These are phyloP conservation scores for Desmophyllum pertusum DNA, from an alignment of 92 coral and sea anemone species.

Conservation along the genomic window DNA sequence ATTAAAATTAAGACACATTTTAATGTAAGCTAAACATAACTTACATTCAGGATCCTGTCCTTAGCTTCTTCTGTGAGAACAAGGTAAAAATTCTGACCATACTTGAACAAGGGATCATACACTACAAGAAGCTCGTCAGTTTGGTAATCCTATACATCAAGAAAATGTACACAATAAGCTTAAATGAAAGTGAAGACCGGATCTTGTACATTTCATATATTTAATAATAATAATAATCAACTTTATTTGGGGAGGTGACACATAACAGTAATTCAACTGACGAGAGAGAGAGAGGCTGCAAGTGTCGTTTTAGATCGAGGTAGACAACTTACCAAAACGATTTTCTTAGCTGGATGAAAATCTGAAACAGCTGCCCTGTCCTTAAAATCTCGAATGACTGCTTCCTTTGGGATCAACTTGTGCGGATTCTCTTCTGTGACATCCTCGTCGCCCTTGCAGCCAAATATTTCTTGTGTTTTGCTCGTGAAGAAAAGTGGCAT, in stretches of 20 bases:
- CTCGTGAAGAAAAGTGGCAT: conserved; percentile 97
- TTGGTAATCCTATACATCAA: conserved; percentile 74
- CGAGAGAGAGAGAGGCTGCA: too few species aligned
- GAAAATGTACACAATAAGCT: not conserved
- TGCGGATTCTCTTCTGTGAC: conserved; percentile 94
- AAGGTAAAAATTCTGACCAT: conserved; percentile 96
- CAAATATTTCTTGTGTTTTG: conserved; percentile 97
- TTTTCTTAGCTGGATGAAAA: conserved; percentile 94
- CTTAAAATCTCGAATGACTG: conserved; percentile 88
- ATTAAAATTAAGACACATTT: not conserved
- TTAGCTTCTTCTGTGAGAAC: conserved; percentile 95
- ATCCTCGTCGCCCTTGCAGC: conserved; percentile 98
- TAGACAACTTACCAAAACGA: conserved; percentile 75
- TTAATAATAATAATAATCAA: too few species aligned
- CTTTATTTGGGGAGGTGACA: too few species aligned
- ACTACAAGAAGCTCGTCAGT: conserved; percentile 88
- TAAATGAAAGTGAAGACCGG: not conserved
- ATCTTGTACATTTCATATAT: too few species aligned
- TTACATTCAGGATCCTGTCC: conserved; percentile 88
- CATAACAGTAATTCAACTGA: too few species aligned
- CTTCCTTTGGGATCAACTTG: conserved; percentile 83
- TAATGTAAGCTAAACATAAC: not conserved
- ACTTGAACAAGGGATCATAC: conserved; percentile 91
- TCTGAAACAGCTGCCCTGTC: conserved; percentile 98
- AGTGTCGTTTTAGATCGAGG: not conserved